Evolutionary conservation across 2,113 vertebrate species (phyloP).

Genomic region (Helogale parvula): DNA sequence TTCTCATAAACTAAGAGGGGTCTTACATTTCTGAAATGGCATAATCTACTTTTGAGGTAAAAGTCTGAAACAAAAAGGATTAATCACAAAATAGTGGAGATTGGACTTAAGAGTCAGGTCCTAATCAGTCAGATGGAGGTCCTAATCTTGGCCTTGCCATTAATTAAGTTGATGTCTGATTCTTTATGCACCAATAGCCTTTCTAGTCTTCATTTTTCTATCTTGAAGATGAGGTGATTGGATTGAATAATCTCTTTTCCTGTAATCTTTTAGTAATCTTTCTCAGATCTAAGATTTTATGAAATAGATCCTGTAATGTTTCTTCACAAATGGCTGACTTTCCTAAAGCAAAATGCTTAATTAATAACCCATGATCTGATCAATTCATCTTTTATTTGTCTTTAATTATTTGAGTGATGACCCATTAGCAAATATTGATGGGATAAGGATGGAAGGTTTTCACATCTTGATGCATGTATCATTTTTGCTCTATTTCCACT

Average conservation of each 20-base stretch:
- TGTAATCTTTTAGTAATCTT: background rate
- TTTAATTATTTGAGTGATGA: constrained; percentile 53
- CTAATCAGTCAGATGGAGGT: background rate
- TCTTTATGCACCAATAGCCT: background rate
- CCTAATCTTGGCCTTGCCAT: background rate
- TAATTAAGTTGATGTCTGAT: background rate
- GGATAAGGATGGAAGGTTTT: background rate
- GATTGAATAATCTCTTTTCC: background rate
- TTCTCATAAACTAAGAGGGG: background rate
- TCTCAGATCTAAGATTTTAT: background rate
- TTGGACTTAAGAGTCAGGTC: background rate
- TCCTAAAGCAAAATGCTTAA: background rate
- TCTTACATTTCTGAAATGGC: constrained; percentile 4
- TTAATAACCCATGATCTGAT: background rate
- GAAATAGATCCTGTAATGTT: background rate
- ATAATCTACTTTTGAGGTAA: background rate
- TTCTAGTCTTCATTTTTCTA: background rate
- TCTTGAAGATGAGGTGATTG: background rate
- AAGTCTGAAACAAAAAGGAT: constrained; percentile 15
- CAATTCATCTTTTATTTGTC: constrained; percentile 29
- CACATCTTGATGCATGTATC: background rate
- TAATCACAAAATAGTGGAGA: background rate
- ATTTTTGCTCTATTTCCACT: constrained; percentile 17
- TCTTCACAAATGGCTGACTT: background rate
- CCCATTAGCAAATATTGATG: background rate